Percentiles rank a stretch among this genome's conserved stretches.
Conservation (phyloP, 2,888 invertebrate genomes). For the Pelosia muscerda region DNA sequence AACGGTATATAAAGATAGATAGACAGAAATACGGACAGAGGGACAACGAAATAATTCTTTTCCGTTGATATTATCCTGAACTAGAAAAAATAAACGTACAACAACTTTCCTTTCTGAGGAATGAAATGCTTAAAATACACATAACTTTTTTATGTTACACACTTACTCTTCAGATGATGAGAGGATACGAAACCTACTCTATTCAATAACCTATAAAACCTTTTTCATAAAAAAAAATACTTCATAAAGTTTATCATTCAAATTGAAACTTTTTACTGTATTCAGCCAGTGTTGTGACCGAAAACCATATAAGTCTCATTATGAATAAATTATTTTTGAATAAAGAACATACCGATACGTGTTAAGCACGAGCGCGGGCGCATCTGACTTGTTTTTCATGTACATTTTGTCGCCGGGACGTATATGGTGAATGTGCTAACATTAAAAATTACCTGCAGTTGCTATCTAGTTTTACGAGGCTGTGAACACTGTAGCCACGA, state of each 20-base stretch:
- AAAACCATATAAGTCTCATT: slow-evolving; percentile 9
- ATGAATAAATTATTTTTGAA: slow-evolving; percentile 11
- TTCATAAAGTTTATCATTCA: not conserved
- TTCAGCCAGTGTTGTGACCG: not conserved
- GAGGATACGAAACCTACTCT: not conserved
- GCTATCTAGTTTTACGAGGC: slow-evolving; percentile 31
- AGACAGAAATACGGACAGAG: not conserved
- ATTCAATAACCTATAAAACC: not conserved
- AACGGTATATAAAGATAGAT: not conserved
- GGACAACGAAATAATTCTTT: not conserved
- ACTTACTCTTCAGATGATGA: too few relatives aligned
- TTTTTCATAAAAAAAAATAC: not conserved
- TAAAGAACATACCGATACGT: slow-evolving; percentile 17
- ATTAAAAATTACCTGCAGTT: slow-evolving; percentile 44
- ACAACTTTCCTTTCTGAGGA: too few relatives aligned
- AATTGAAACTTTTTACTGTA: not conserved
- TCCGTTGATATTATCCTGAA: not conserved
- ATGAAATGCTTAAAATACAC: too few relatives aligned
- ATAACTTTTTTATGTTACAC: too few relatives aligned
- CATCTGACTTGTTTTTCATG: slow-evolving; percentile 42
- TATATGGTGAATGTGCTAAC: slow-evolving; percentile 44
- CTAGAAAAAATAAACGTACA: not conserved
- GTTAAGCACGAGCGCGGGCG: slow-evolving; percentile 36
- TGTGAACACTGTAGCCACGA: slow-evolving; percentile 1
- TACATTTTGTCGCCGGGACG: slow-evolving; percentile 21